Evolutionary conservation across 2,113 vertebrate genomes (phyloP).

Genomic region (Centropristis striata): DNA sequence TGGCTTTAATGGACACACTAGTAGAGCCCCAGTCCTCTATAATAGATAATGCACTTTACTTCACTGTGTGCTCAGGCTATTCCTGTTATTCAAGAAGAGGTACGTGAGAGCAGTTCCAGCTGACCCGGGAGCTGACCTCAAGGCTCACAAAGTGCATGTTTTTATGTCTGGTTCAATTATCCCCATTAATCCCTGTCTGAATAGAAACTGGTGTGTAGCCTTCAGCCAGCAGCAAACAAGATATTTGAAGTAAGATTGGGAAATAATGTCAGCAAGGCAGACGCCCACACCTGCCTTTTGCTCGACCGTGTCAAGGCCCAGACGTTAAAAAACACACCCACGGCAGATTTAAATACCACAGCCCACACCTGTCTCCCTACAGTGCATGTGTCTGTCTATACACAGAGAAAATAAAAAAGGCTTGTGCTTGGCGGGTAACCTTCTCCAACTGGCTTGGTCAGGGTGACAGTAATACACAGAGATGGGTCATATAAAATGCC

Average conservation of each 20-base stretch:
- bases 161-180: slow-evolving; percentile 22
- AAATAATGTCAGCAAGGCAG: slow-evolving; percentile 14
- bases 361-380: slow-evolving; percentile 6
- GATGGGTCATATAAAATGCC: slow-evolving; percentile 16
- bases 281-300: slow-evolving; percentile 2
- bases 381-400: neutral
- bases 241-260: neutral
- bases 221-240: neutral
- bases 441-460: slow-evolving; percentile 21
- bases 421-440: slow-evolving; percentile 37
- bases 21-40: neutral
- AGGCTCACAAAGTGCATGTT: neutral
- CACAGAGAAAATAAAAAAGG: slow-evolving; percentile 1
- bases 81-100: neutral
- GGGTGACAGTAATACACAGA: slow-evolving; percentile 2
- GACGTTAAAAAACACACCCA: slow-evolving; percentile 28
- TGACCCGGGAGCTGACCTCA: slow-evolving; percentile 1
- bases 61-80: neutral
- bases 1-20: neutral
- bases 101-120: neutral
- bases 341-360: slow-evolving; percentile 22
- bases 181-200: slow-evolving; percentile 2
- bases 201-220: slow-evolving; percentile 3
- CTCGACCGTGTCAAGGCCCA: neutral
- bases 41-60: neutral